Conservation (phyloP, 2,113 vertebrate genomes). For the Reinhardtius hippoglossoides region DNA sequence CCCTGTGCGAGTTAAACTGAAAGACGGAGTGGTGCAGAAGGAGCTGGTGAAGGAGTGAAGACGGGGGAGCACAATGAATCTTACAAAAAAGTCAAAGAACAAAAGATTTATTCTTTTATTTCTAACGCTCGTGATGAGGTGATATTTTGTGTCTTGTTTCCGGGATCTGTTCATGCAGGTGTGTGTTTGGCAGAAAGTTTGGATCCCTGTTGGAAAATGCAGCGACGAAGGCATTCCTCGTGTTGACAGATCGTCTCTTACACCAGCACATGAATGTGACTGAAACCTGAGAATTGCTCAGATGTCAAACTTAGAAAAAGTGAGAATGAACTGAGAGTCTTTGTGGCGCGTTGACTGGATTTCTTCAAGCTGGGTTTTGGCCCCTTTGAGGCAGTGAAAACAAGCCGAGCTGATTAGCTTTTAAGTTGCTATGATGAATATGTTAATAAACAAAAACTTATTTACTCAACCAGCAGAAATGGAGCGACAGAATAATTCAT, state of each 20-base stretch:
- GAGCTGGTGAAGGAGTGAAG: constrained; percentile 26
- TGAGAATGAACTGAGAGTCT: constrained; percentile 10
- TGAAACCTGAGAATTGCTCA: constrained; percentile 57
- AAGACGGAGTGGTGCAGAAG: constrained; percentile 12
- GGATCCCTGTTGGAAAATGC: constrained; percentile 46
- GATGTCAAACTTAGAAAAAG: constrained; percentile 36
- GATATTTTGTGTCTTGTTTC: constrained; percentile 36
- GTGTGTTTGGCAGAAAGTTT: constrained; percentile 43
- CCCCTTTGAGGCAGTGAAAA: neutral
- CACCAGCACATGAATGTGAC: constrained; percentile 29
- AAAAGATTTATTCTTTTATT: constrained; percentile 30
- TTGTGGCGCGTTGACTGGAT: constrained; percentile 25
- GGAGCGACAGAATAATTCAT: constrained; percentile 4
- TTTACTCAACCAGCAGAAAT: neutral
- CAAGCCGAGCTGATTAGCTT: neutral
- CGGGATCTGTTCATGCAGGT: constrained; percentile 60
- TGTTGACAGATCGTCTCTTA: constrained; percentile 50
- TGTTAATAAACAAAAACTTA: neutral
- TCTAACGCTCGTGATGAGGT: constrained; percentile 16
- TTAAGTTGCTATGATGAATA: neutral
- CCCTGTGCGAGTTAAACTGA: constrained; percentile 22
- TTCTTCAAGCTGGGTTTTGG: neutral
- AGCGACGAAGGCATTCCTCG: constrained; percentile 52
- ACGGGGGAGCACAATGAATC: neutral
- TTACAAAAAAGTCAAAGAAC: constrained; percentile 11